These are phyloP conservation scores for Myotis daubentonii DNA, from an alignment of 2,797 vertebrate species.

Conservation along the genomic window DNA sequence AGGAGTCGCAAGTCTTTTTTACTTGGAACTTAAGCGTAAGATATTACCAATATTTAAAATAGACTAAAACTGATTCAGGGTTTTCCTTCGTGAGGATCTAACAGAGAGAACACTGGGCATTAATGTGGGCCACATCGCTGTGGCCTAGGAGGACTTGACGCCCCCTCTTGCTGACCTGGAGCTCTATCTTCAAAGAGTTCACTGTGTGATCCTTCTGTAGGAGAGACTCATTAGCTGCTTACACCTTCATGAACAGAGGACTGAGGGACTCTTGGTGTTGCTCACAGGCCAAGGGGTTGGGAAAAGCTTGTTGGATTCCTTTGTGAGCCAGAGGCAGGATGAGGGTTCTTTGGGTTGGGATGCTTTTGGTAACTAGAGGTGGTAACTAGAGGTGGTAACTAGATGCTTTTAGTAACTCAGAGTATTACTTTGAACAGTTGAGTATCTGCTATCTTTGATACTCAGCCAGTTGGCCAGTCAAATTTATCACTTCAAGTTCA, in stretches of 20 bases:
- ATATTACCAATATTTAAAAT: background rate
- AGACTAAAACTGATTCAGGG: fast-evolving
- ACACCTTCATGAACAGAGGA: background rate
- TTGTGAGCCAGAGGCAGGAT: background rate
- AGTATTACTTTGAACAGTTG: background rate
- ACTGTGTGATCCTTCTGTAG: background rate
- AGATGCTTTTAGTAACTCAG: background rate
- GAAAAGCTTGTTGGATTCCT: background rate
- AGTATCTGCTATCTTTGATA: background rate
- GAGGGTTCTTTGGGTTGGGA: background rate
- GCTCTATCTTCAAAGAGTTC: background rate
- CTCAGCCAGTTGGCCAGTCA: background rate
- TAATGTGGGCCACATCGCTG: background rate
- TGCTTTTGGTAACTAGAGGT: constrained; percentile 14
- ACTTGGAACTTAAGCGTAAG: background rate
- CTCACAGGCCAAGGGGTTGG: background rate
- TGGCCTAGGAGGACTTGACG: background rate
- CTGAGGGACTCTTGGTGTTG: background rate
- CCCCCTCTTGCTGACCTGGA: background rate
- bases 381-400: background rate
- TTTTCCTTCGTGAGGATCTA: background rate
- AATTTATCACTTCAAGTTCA: background rate
- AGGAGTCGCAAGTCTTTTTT: background rate
- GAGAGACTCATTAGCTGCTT: fast-evolving
- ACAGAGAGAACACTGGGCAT: background rate